These are phyloP conservation scores for Cotesia vestalis DNA, from an alignment of 1,140 invertebrate genomes.

Conservation along the genomic window DNA sequence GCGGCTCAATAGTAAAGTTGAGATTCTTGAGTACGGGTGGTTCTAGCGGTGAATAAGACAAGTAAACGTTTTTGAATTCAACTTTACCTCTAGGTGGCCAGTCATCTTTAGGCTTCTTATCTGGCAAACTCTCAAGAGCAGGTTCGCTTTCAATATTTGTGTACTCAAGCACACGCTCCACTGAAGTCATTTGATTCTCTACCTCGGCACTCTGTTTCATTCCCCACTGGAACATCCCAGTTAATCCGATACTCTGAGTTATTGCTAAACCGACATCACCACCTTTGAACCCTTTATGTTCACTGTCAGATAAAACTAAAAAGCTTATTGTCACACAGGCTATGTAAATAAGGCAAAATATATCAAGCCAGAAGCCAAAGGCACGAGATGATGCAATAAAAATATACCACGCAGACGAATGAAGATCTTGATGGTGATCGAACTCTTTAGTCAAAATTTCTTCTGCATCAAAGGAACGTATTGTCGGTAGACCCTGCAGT, in stretches of 20 bases:
- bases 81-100: slow-evolving; percentile 80
- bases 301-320: slow-evolving; percentile 24
- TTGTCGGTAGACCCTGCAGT: slow-evolving; percentile 75
- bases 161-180: slow-evolving; percentile 85
- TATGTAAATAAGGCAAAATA: slow-evolving; percentile 77
- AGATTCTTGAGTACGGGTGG: slow-evolving; percentile 78
- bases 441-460: slow-evolving; percentile 78
- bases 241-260: slow-evolving; percentile 82
- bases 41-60: slow-evolving; percentile 72
- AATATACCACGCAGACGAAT: slow-evolving; percentile 45
- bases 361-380: slow-evolving; percentile 76
- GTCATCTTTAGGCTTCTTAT: slow-evolving; percentile 71
- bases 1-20: slow-evolving; percentile 73
- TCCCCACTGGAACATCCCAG: slow-evolving; percentile 89
- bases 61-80: slow-evolving; percentile 72
- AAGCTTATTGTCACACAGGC: slow-evolving; percentile 66
- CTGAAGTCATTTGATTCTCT: slow-evolving; percentile 89
- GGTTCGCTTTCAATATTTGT: slow-evolving; percentile 73
- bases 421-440: slow-evolving; percentile 62
- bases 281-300: slow-evolving; percentile 37
- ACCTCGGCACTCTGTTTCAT: slow-evolving; percentile 85
- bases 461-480: slow-evolving; percentile 80
- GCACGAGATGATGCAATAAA: slow-evolving; percentile 75
- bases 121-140: slow-evolving; percentile 69
- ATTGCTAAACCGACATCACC: slow-evolving; percentile 82